Evolutionary conservation across 2,113 vertebrate species (phyloP).

Genomic region (Neodon shergylaensis): DNA sequence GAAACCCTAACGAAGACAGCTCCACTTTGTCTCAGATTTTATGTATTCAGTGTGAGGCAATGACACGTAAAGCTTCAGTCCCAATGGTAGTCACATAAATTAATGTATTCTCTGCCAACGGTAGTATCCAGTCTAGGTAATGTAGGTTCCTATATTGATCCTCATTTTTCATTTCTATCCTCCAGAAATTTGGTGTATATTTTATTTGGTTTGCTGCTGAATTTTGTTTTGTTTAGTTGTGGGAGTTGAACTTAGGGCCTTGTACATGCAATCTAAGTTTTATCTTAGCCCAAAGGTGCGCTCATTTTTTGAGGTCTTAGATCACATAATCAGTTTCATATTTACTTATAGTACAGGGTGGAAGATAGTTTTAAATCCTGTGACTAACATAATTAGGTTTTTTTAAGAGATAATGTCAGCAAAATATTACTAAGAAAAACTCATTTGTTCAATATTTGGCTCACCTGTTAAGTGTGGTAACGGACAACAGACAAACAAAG

Average conservation of each 20-base stretch:
- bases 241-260: neutral
- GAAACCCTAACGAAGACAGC: neutral
- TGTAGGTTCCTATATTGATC: neutral
- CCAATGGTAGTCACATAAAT: neutral
- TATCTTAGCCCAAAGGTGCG: rapidly evolving
- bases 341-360: neutral
- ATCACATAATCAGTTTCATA: neutral
- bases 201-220: neutral
- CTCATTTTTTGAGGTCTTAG: neutral
- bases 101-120: neutral
- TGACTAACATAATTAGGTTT: neutral
- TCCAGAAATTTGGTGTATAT: neutral
- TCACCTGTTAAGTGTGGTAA: neutral
- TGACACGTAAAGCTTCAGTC: neutral
- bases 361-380: neutral
- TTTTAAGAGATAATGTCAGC: neutral
- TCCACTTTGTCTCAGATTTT: neutral
- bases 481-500: neutral
- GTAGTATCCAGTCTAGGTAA: neutral
- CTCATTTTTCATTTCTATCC: neutral
- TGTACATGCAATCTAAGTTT: neutral
- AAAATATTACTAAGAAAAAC: neutral
- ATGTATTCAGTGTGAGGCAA: neutral
- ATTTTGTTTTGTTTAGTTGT: neutral
- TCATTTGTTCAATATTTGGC: neutral